A percentile compares a stretch with the other conserved stretches of the same genome.
phyloP scores from a whole-genome alignment of 1,140 invertebrate genomes.

The Episyrphus balteatus region DNA sequence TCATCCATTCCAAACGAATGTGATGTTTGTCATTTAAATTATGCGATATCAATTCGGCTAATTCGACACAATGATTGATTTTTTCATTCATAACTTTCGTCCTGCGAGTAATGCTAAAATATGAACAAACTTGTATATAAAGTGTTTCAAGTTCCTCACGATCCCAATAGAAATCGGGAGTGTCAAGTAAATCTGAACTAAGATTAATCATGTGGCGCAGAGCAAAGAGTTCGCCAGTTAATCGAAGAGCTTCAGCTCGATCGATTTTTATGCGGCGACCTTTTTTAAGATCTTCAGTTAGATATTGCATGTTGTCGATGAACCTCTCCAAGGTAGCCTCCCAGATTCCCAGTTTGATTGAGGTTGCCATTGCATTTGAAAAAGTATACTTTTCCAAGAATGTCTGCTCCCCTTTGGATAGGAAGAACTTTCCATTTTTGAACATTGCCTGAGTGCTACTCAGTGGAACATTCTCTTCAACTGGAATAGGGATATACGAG shows the following conservation, averaged over 20 bases:
- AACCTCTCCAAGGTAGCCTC: conserved; percentile 74
- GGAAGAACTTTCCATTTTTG: conserved; percentile 34
- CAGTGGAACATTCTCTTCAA: conserved; percentile 18
- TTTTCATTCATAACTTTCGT: conserved; percentile 92
- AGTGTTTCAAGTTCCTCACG: conserved; percentile 73
- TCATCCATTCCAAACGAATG: conserved; percentile 89
- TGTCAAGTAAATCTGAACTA: conserved; percentile 85
- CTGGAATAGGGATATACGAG: conserved; percentile 41
- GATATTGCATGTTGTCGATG: conserved; percentile 68
- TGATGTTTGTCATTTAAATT: conserved; percentile 87
- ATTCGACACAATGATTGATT: conserved; percentile 81
- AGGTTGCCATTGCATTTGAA: conserved; percentile 83
- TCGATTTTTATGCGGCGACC: conserved; percentile 56
- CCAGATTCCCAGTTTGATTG: conserved; percentile 87
- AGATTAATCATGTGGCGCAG: conserved; percentile 83
- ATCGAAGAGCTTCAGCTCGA: conserved; percentile 64
- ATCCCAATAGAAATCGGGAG: conserved; percentile 97
- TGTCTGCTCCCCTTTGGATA: conserved; percentile 26
- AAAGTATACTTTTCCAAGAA: conserved; percentile 35
- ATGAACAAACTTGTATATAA: conserved; percentile 66
- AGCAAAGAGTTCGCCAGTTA: conserved; percentile 83
- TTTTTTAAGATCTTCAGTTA: conserved; percentile 68
- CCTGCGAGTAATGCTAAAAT: conserved; percentile 74
- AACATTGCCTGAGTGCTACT: conserved; percentile 26
- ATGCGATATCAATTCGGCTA: conserved; percentile 74